Conservation (phyloP, 2,113 vertebrate genomes). For the Romanogobio albipinnatus region DNA sequence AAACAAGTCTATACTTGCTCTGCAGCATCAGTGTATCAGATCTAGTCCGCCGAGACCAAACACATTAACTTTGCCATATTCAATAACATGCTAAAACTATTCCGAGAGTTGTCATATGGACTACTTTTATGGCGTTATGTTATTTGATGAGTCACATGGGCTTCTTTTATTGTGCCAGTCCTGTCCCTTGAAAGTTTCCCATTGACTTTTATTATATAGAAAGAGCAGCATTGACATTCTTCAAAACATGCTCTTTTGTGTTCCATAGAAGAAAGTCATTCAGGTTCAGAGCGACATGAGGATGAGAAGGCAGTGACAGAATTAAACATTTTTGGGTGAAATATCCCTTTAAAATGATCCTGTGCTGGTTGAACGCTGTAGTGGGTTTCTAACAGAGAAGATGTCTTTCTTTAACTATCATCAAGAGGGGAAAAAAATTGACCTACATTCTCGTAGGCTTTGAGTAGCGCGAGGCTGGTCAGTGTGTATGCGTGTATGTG, state of each 20-base stretch:
- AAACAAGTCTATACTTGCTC: no score
- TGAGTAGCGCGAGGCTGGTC: conserved; percentile 61
- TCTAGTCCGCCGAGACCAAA: no score
- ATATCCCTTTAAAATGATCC: background rate
- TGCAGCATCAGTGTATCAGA: no score
- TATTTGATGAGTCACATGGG: no score
- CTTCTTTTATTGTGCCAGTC: no score
- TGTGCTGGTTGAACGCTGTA: background rate
- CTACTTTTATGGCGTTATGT: no score
- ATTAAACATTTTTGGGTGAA: background rate
- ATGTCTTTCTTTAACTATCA: background rate
- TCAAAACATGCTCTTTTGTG: background rate
- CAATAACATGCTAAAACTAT: no score
- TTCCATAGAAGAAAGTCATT: background rate
- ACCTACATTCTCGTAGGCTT: conserved; percentile 56
- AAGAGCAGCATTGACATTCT: background rate
- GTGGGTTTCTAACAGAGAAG: conserved; percentile 11
- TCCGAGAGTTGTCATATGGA: no score
- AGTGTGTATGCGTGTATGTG: conserved; percentile 19
- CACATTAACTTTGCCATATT: no score
- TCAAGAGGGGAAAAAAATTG: conserved; percentile 32
- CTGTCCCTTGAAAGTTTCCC: background rate
- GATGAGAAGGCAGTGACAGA: background rate
- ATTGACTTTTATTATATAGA: background rate
- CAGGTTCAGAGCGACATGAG: background rate